Evolutionary conservation across 2,888 invertebrate genomes (phyloP).

Genomic region (Minunthozetes semirufus): DNA sequence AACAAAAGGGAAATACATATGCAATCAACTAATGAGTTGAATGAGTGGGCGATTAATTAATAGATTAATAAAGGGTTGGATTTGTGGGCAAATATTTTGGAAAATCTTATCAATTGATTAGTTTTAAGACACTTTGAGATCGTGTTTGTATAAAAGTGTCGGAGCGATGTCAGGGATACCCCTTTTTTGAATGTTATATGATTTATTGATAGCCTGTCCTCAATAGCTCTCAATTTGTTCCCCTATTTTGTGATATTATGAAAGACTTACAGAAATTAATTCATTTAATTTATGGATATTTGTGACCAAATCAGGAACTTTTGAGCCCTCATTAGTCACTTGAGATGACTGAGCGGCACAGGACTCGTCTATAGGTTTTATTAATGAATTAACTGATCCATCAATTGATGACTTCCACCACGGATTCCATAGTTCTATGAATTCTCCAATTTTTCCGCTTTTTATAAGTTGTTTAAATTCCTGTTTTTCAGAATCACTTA

Average conservation of each 20-base stretch:
- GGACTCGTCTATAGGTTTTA: background rate
- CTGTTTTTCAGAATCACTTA: conserved; percentile 9
- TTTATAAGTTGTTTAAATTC: background rate
- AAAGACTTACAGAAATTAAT: conserved; percentile 6
- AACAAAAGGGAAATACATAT: no score
- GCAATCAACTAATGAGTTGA: no score
- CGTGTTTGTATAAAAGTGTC: no score
- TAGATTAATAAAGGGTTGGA: no score
- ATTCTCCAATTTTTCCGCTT: conserved; percentile 17
- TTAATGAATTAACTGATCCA: background rate
- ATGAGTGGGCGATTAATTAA: no score
- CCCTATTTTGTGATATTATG: background rate
- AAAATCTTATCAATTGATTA: no score
- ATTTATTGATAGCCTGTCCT: background rate
- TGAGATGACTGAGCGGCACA: background rate
- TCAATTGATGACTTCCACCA: conserved; percentile 5
- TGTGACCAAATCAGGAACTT: background rate
- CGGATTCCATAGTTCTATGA: conserved; percentile 1
- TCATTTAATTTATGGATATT: conserved; percentile 11
- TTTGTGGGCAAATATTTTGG: no score
- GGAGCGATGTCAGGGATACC: no score
- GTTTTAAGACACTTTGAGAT: no score
- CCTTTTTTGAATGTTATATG: no score
- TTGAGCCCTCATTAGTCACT: background rate
- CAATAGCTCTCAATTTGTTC: no score